Evolutionary conservation across 2,888 invertebrate genomes (phyloP).

Genomic region (Pseudeuparius sepicola): DNA sequence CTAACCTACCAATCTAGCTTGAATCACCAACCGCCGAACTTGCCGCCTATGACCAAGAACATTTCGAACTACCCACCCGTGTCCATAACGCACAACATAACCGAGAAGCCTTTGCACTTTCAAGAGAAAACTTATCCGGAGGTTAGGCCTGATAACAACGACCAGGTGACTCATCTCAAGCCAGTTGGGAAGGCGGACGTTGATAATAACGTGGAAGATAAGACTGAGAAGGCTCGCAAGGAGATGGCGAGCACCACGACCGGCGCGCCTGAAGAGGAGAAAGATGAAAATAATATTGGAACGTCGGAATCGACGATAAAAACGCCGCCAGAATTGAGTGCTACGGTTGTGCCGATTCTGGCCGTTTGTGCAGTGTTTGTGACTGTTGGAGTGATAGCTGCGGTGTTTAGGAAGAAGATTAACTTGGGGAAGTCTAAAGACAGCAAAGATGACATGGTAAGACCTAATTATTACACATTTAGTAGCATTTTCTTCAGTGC

Average conservation of each 20-base stretch:
- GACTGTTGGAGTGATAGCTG: constrained; percentile 54
- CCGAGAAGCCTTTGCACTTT: constrained; percentile 24
- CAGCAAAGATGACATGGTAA: constrained; percentile 67
- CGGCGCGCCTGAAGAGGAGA: constrained; percentile 13
- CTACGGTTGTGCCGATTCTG: constrained; percentile 61
- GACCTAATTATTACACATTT: constrained; percentile 25
- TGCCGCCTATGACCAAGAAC: constrained; percentile 20
- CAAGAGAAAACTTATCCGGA: constrained; percentile 23
- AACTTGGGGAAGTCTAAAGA: constrained; percentile 54
- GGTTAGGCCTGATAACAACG: constrained; percentile 12
- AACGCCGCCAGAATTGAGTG: constrained; percentile 45
- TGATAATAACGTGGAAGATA: constrained; percentile 18
- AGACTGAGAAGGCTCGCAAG: constrained; percentile 5
- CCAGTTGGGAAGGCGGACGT: constrained; percentile 9
- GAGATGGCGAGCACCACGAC: constrained; percentile 11
- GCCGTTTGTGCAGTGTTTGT: constrained; percentile 60
- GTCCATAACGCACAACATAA: constrained; percentile 27
- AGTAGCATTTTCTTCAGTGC: no score
- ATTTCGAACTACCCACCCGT: constrained; percentile 20
- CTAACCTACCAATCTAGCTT: constrained; percentile 23
- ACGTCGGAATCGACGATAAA: constrained; percentile 36
- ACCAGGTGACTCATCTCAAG: constrained; percentile 16
- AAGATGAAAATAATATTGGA: constrained; percentile 21
- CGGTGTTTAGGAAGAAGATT: constrained; percentile 63
- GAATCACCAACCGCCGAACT: constrained; percentile 26